phyloP scores from a whole-genome alignment of 2,797 vertebrate species.

The Myripristis jacobus region DNA sequence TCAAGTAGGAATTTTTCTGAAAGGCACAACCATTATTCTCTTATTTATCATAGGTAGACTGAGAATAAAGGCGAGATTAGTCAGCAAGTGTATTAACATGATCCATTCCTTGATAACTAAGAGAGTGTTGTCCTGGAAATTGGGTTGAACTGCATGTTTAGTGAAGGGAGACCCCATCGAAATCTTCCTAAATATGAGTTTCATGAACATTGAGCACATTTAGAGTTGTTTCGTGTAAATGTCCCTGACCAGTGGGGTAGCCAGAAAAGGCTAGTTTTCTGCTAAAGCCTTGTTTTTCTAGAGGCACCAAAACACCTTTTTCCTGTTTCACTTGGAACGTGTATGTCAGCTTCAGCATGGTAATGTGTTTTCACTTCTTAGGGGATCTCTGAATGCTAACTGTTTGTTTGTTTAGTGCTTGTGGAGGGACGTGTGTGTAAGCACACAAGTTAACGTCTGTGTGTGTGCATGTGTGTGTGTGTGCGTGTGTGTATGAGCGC shows the following conservation, averaged over 20 bases:
- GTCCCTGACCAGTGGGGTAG: constrained; percentile 83
- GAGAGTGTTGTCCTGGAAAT: constrained; percentile 59
- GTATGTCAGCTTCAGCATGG: constrained; percentile 86
- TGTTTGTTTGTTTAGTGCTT: constrained; percentile 79
- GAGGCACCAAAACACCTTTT: constrained; percentile 89
- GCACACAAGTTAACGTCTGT: constrained; percentile 49
- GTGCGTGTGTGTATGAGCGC: constrained; percentile 19
- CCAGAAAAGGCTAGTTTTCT: constrained; percentile 85
- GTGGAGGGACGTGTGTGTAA: constrained; percentile 66
- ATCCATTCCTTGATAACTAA: constrained; percentile 49
- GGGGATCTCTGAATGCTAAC: constrained; percentile 83
- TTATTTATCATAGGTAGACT: constrained; percentile 6
- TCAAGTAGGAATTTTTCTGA: background rate
- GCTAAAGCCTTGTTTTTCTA: constrained; percentile 88
- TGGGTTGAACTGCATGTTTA: constrained; percentile 74
- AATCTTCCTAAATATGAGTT: constrained; percentile 72
- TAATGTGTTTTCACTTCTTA: constrained; percentile 93
- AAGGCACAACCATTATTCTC: constrained; percentile 13
- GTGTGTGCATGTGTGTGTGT: constrained; percentile 2
- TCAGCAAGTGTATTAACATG: constrained; percentile 26
- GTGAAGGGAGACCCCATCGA: constrained; percentile 74
- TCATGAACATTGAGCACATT: constrained; percentile 79
- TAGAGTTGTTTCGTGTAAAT: constrained; percentile 74
- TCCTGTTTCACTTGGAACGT: constrained; percentile 94
- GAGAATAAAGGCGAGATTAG: constrained; percentile 19